Percentiles rank a stretch among this genome's conserved stretches.
Conservation (phyloP, 2,888 invertebrate genomes). For the Acanthoscelides obtectus region DNA sequence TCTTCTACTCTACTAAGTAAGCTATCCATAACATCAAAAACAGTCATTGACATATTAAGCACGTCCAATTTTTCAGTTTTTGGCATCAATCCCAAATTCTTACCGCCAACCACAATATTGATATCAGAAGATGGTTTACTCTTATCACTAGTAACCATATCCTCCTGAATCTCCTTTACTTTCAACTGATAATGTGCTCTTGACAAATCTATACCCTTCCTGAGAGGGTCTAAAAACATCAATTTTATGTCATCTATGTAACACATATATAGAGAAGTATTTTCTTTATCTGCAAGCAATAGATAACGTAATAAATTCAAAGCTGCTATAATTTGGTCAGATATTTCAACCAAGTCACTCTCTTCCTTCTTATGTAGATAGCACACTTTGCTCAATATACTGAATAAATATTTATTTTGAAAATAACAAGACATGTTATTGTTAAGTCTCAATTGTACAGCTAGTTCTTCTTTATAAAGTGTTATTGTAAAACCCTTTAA, state of each 20-base stretch:
- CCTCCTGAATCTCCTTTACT: conserved; percentile 57
- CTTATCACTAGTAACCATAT: conserved; percentile 43
- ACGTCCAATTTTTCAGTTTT: conserved; percentile 60
- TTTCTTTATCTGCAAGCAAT: conserved; percentile 60
- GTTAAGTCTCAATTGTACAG: conserved; percentile 53
- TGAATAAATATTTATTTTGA: conserved; percentile 56
- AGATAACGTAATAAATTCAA: conserved; percentile 79
- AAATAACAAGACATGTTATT: conserved; percentile 48
- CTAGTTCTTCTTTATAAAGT: conserved; percentile 66
- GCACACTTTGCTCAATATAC: conserved; percentile 59
- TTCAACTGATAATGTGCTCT: conserved; percentile 75
- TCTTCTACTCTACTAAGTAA: conserved; percentile 66
- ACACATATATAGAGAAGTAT: conserved; percentile 65
- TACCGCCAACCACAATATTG: conserved; percentile 57
- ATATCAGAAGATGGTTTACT: conserved; percentile 39
- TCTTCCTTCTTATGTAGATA: conserved; percentile 63
- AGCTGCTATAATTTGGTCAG: conserved; percentile 71
- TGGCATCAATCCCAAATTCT: conserved; percentile 57
- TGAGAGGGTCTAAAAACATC: conserved; percentile 59
- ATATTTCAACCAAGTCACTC: conserved; percentile 76
- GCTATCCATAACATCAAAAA: conserved; percentile 78
- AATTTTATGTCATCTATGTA: conserved; percentile 53
- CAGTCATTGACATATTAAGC: conserved; percentile 63
- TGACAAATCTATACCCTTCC: conserved; percentile 68
- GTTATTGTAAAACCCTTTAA: conserved; percentile 69